Evolutionary conservation across 2,113 vertebrate genomes (phyloP).

Genomic region (Crypturellus undulatus): DNA sequence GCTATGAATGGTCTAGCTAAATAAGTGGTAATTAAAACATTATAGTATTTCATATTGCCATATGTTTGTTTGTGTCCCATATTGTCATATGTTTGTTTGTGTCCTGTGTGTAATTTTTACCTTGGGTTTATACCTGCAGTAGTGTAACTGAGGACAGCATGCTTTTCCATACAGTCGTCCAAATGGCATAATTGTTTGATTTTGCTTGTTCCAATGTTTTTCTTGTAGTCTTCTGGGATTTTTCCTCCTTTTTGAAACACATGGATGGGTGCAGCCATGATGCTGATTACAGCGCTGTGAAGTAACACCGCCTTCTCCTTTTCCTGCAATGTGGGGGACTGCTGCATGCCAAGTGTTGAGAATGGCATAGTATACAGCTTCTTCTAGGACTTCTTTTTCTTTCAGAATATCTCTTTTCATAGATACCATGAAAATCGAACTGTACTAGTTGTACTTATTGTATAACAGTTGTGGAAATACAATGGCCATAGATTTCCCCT

Average conservation of each 20-base stretch:
- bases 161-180: neutral
- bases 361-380: neutral
- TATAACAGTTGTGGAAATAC: neutral
- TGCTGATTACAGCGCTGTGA: neutral
- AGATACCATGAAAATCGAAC: constrained; percentile 32
- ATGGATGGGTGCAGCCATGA: neutral
- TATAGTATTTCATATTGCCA: neutral
- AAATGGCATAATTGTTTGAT: neutral
- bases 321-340: neutral
- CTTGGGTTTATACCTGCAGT: neutral
- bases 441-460: neutral
- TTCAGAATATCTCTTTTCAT: neutral
- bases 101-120: neutral
- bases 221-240: neutral
- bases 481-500: neutral
- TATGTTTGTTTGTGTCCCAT: neutral
- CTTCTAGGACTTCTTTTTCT: neutral
- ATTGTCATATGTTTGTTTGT: constrained; percentile 1
- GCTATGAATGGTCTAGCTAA: constrained; percentile 31
- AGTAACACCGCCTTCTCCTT: neutral
- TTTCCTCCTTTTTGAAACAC: neutral
- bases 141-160: neutral
- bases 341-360: neutral
- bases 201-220: neutral
- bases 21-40: constrained; percentile 37